Conservation (phyloP, 2,888 invertebrate genomes). For the Apodemia duryi region DNA sequence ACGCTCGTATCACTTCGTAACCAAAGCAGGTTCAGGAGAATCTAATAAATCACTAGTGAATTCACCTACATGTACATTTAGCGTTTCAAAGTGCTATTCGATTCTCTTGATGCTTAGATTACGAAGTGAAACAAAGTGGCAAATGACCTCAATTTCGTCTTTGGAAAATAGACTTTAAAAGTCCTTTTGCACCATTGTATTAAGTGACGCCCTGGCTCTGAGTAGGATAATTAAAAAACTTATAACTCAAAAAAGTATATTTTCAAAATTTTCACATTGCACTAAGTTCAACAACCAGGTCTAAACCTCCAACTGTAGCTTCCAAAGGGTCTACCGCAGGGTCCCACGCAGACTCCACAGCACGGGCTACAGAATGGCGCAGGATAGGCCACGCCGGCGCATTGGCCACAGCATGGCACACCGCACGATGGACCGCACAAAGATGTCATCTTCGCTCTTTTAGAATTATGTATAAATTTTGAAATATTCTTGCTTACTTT, state of each 20-base stretch:
- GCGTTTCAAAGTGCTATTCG: no score
- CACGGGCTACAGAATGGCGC: slow-evolving; percentile 46
- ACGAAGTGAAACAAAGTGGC: no score
- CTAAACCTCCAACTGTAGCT: slow-evolving; percentile 56
- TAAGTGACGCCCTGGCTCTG: no score
- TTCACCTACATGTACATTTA: no score
- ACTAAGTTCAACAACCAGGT: slow-evolving; percentile 34
- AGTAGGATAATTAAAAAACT: no score
- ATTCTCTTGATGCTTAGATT: no score
- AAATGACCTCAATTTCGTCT: no score
- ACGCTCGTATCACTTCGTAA: no score
- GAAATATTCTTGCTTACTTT: not conserved
- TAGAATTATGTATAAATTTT: not conserved
- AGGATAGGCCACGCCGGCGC: slow-evolving; percentile 44
- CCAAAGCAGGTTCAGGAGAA: no score
- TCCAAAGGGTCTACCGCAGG: slow-evolving; percentile 55
- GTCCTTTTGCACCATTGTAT: no score
- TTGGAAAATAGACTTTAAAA: no score
- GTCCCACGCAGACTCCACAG: slow-evolving; percentile 42
- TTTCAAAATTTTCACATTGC: not conserved
- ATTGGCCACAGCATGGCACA: slow-evolving; percentile 52
- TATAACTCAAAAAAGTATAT: not conserved
- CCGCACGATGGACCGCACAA: slow-evolving; percentile 37
- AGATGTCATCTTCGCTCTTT: not conserved
- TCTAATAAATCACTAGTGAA: no score